Evolutionary conservation across 37 sponge, comb jelly and placozoan genomes (phyloP).

Genomic region (Theonella swinhoei): DNA sequence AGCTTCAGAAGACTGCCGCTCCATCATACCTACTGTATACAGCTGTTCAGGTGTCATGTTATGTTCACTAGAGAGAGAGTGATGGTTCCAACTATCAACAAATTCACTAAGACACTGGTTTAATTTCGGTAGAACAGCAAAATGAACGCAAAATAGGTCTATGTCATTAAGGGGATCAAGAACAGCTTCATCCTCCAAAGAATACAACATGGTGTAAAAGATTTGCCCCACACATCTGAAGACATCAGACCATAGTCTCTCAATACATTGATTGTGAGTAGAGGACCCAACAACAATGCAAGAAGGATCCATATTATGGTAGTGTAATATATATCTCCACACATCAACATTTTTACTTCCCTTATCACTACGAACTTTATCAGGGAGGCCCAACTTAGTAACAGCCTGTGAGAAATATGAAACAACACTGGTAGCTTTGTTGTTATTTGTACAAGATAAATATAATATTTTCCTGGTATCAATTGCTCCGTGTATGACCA

Average conservation of each 20-base stretch:
- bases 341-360: conserved; percentile 63
- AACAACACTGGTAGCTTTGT: conserved; percentile 46
- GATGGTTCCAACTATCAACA: conserved; percentile 11
- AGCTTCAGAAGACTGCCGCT: too few relatives aligned
- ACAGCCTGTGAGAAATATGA: conserved; percentile 28
- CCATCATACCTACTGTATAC: neutral
- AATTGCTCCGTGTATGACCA: conserved; percentile 58
- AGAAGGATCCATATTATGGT: neutral
- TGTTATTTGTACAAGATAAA: conserved; percentile 21
- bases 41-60: too few relatives aligned
- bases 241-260: conserved; percentile 62
- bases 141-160: too few relatives aligned
- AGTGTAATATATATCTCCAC: neutral
- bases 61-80: neutral
- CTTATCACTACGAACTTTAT: conserved; percentile 28
- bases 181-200: conserved; percentile 22
- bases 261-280: too few relatives aligned
- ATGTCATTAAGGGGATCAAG: conserved; percentile 46
- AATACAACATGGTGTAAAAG: conserved; percentile 27
- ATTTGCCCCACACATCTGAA: conserved; percentile 12
- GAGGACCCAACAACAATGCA: conserved; percentile 26
- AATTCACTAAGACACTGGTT: conserved; percentile 1
- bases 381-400: conserved; percentile 35
- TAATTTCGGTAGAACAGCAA: neutral
- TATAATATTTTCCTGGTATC: conserved; percentile 43